Conservation (phyloP, 2,113 vertebrate species). For the Peromyscus californicus region DNA sequence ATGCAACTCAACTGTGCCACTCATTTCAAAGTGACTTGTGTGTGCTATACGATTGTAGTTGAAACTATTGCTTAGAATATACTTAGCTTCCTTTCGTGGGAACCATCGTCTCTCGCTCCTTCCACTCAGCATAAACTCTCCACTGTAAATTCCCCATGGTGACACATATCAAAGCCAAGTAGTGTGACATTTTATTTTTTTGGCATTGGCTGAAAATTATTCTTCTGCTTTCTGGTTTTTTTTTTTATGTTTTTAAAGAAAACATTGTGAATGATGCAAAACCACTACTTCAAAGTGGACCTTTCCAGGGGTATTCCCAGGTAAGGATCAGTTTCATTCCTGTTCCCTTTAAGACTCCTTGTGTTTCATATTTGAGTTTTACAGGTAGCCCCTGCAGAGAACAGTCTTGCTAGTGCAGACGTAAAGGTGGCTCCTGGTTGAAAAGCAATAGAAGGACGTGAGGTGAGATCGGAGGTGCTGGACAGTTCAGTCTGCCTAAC, state of each 20-base stretch:
- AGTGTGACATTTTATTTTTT: conserved; percentile 11
- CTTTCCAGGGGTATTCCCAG: neutral
- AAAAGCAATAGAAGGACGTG: conserved; percentile 49
- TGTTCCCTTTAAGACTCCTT: neutral
- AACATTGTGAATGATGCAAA: conserved; percentile 23
- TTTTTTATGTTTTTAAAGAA: neutral
- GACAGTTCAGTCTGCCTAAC: conserved; percentile 84
- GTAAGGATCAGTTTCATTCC: neutral
- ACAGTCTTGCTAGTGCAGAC: neutral
- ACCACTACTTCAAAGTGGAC: neutral
- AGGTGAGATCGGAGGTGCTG: conserved; percentile 72
- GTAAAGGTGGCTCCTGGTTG: conserved; percentile 41
- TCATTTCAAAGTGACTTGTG: conserved; percentile 14
- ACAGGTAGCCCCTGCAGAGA: neutral
- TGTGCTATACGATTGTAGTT: neutral
- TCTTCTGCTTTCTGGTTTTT: conserved; percentile 7
- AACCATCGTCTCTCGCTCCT: neutral
- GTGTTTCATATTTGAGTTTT: conserved; percentile 48
- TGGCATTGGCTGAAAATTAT: conserved; percentile 31
- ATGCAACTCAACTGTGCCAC: neutral
- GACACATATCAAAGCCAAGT: neutral
- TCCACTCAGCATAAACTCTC: neutral
- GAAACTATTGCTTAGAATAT: conserved; percentile 46
- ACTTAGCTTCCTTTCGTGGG: neutral
- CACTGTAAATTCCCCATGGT: neutral